Evolutionary conservation across 2,888 invertebrate genomes (phyloP).

Genomic region (Heliconius erato): DNA sequence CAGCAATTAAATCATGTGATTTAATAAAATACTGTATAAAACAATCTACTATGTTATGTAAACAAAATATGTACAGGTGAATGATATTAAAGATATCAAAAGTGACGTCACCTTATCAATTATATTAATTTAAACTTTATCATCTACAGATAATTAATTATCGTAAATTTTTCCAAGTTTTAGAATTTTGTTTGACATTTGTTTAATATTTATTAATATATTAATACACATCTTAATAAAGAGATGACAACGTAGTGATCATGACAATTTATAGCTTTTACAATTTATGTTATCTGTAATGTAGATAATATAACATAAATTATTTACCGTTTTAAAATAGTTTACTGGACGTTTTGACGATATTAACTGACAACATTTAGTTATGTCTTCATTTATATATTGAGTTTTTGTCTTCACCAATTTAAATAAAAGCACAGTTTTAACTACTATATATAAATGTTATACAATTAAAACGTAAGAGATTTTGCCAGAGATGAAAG

Average conservation of each 20-base stretch:
- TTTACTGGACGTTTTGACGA: not conserved
- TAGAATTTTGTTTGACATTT: conserved; percentile 27
- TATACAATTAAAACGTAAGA: no score
- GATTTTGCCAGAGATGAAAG: no score
- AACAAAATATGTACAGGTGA: conserved; percentile 19
- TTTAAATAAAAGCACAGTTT: no score
- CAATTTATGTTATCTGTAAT: not conserved
- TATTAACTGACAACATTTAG: not conserved
- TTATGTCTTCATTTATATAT: not conserved
- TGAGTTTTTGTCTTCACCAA: no score
- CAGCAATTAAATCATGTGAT: conserved; percentile 20
- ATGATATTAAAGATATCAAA: conserved; percentile 7
- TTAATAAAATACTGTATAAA: conserved; percentile 7
- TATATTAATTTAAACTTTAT: not conserved
- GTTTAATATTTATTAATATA: conserved; percentile 18
- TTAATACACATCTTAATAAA: not conserved
- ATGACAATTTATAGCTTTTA: not conserved
- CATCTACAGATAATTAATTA: conserved; percentile 18
- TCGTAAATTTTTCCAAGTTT: conserved; percentile 11
- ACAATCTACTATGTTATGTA: conserved; percentile 13
- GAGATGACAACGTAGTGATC: not conserved
- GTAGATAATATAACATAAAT: not conserved
- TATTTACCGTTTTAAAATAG: not conserved
- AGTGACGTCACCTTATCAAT: conserved; percentile 26
- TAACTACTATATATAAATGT: no score